A percentile compares a stretch with the other conserved stretches of the same genome.
phyloP scores from a whole-genome alignment of 2,797 vertebrate genomes.

The Cyclura pinguis region DNA sequence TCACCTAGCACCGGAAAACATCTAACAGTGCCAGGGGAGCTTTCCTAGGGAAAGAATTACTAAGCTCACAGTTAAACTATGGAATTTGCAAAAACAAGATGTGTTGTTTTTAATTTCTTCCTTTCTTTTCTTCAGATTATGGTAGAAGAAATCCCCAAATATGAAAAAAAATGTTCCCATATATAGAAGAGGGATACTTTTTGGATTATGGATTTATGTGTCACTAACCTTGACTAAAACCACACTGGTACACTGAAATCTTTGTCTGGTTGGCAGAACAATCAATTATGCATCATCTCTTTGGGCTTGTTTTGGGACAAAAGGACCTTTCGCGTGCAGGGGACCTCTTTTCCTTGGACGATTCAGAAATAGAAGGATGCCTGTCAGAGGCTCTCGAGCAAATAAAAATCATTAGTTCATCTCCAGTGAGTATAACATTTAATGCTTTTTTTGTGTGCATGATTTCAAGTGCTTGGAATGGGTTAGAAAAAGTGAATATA shows the following conservation, averaged over 20 bases:
- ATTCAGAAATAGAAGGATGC: conserved; percentile 90
- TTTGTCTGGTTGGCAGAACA: neutral
- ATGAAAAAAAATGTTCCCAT: neutral
- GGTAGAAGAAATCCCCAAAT: conserved; percentile 29
- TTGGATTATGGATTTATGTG: neutral
- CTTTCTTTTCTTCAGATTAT: conserved; percentile 48
- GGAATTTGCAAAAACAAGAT: neutral
- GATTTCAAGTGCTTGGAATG: neutral
- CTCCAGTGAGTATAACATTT: conserved; percentile 82
- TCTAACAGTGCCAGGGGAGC: neutral
- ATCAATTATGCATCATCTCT: conserved; percentile 91
- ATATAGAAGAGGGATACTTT: rapidly evolving
- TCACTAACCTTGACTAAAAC: neutral
- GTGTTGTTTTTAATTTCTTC: neutral
- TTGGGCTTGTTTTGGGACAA: conserved; percentile 90
- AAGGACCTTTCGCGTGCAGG: conserved; percentile 94
- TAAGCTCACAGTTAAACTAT: neutral
- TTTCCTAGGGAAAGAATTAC: neutral
- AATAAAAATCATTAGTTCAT: conserved; percentile 94
- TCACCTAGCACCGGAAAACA: neutral
- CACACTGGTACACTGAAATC: conserved; percentile 1
- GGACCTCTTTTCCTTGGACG: conserved; percentile 94
- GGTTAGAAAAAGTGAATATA: rapidly evolving
- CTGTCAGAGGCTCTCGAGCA: conserved; percentile 94
- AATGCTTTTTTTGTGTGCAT: neutral